Evolutionary conservation across 2,797 vertebrate genomes (phyloP).

Genomic region (Mus caroli): DNA sequence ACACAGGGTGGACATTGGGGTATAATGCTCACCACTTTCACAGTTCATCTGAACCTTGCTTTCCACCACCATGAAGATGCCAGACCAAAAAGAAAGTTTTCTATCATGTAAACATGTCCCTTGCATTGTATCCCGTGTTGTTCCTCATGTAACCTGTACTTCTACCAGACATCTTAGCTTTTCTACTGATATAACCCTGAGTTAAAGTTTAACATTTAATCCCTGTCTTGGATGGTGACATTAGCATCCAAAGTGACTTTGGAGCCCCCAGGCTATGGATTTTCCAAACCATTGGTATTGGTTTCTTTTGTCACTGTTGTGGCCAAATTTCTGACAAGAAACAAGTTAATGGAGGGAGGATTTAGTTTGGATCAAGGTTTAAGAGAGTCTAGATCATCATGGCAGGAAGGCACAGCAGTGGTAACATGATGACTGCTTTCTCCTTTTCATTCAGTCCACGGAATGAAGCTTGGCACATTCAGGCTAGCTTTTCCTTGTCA

Average conservation of each 20-base stretch:
- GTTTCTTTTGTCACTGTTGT: background rate
- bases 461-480: too few species aligned
- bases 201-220: background rate
- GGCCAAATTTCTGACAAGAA: background rate
- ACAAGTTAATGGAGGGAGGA: background rate
- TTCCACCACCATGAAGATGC: background rate
- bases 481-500: background rate
- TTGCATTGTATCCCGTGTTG: constrained; percentile 29
- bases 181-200: background rate
- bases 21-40: background rate
- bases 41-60: background rate
- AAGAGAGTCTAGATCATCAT: background rate
- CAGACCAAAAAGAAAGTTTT: background rate
- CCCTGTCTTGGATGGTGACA: background rate
- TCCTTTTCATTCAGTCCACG: background rate
- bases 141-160: background rate
- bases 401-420: background rate
- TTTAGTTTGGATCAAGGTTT: background rate
- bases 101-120: background rate
- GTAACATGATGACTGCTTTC: too few species aligned
- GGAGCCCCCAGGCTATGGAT: background rate
- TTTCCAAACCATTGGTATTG: background rate
- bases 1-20: constrained; percentile 7
- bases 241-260: background rate
- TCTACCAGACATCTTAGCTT: background rate